Evolutionary conservation across 1,140 invertebrate species (phyloP).

Genomic region (Calliphora vicina): DNA sequence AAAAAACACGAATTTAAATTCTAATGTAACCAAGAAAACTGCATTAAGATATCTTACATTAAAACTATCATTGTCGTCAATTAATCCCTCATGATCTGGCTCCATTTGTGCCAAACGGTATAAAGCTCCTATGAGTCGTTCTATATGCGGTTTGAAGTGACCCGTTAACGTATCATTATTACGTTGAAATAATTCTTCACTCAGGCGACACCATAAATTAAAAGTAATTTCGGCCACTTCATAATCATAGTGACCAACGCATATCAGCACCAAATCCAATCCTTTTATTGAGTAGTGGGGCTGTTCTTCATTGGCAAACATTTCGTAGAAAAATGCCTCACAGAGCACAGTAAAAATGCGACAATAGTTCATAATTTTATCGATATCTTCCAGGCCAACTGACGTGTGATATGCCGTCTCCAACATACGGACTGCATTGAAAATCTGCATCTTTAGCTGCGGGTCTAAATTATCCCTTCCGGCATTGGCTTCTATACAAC

Average conservation of each 20-base stretch:
- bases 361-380: slow-evolving; percentile 91
- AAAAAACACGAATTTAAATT: not conserved
- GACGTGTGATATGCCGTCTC: slow-evolving; percentile 90
- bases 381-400: slow-evolving; percentile 91
- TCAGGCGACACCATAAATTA: slow-evolving; percentile 95
- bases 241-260: slow-evolving; percentile 97
- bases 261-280: slow-evolving; percentile 88
- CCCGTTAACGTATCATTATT: slow-evolving; percentile 80
- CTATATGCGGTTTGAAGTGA: slow-evolving; percentile 89
- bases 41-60: slow-evolving; percentile 60
- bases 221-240: slow-evolving; percentile 98
- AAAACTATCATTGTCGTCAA: slow-evolving; percentile 87
- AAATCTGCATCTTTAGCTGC: slow-evolving; percentile 78
- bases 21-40: not conserved
- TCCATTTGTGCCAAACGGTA: slow-evolving; percentile 91
- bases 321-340: slow-evolving; percentile 88
- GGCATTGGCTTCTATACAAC: slow-evolving; percentile 79
- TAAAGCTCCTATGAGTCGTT: slow-evolving; percentile 83
- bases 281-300: slow-evolving; percentile 85
- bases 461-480: slow-evolving; percentile 67
- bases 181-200: slow-evolving; percentile 91
- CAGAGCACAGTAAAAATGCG: slow-evolving; percentile 94
- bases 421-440: slow-evolving; percentile 81
- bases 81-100: slow-evolving; percentile 86
- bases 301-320: slow-evolving; percentile 70